phyloP scores from a whole-genome alignment of 2,888 invertebrate genomes.

The Rambutsinella grinnellia region DNA sequence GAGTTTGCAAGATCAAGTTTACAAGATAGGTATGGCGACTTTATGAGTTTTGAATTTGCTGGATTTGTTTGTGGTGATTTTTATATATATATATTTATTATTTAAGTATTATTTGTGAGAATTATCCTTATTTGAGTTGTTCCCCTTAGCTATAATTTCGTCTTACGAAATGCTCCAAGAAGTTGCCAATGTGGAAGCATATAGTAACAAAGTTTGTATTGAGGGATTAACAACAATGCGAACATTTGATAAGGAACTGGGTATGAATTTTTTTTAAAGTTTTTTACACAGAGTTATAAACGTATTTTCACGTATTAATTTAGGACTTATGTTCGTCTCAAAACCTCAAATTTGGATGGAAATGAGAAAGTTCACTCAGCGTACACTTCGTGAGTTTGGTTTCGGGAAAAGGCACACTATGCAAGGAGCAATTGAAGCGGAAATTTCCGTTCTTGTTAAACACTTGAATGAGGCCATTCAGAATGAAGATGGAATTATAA shows the following conservation, averaged over 20 bases:
- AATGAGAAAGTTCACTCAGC: conserved; percentile 54
- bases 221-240: conserved; percentile 29
- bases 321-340: conserved; percentile 32
- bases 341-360: conserved; percentile 50
- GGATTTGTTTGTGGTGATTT: too few species aligned
- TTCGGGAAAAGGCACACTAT: conserved; percentile 48
- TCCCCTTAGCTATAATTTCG: too few species aligned
- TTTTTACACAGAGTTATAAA: neutral
- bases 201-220: conserved; percentile 35
- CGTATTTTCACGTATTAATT: conserved; percentile 1
- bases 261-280: conserved; percentile 14
- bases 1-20: too few species aligned
- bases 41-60: too few species aligned
- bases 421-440: conserved; percentile 49
- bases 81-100: too few species aligned
- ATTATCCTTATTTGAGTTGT: too few species aligned
- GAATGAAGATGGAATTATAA: conserved; percentile 24
- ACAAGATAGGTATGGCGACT: too few species aligned
- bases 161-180: conserved; percentile 37
- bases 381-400: conserved; percentile 43
- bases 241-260: conserved; percentile 61
- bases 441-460: conserved; percentile 24
- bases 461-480: conserved; percentile 25
- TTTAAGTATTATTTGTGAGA: too few species aligned
- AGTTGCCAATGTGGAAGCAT: conserved; percentile 49